Base-by-base conservation (phyloP, 1,140 invertebrate species). In the Leptopilina clavipes region DNA sequence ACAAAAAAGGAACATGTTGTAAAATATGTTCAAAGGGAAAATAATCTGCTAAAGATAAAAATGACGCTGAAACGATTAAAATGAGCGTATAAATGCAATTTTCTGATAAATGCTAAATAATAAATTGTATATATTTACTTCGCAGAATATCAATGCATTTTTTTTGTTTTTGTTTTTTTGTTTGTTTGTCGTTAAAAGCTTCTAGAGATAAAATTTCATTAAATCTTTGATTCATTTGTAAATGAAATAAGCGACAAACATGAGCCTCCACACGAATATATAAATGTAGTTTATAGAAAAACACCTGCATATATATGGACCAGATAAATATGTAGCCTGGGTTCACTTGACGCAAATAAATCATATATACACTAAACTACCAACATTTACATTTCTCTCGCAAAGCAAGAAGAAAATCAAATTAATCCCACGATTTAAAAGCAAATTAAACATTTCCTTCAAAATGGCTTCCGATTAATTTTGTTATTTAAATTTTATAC, bases 281-380 rank as follows among this genome's bases (percentile, higher is more conserved):
- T 31, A 40, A 8, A 40, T 65, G 7, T 31, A 65, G 59, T n/a
- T n/a, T n/a, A n/a, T 65, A 65, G 59, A 65, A 65, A 65, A 65
- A 31, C 5, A 31, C 1, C 11, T 37, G 25, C 19, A 65, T 31
- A 31, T 31, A 31, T 31, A 31, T 65, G 25, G 59, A n/a, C 31
- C 25, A 65, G 59, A 65, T 22, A 65, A 65, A 65, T n/a, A 65
- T 22, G 59, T 31, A 31, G 25, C 1, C 25, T 22, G 6, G 14
- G 59, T 5, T 65, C 19, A 31, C 59, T 65, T n/a, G 37, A 40
- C 37, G 59, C 12, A 25, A 65, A 65, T 65, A 65, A 65, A 65
- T 65, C 25, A 65, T 65, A n/a, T n/a, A n/a, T n/a, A n/a, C n/a
- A n/a, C 59, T 65, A 65, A 65, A 65, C 22, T 65, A 65, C 22